Conservation (phyloP, 2,113 vertebrate genomes). For the Donacobius atricapilla region DNA sequence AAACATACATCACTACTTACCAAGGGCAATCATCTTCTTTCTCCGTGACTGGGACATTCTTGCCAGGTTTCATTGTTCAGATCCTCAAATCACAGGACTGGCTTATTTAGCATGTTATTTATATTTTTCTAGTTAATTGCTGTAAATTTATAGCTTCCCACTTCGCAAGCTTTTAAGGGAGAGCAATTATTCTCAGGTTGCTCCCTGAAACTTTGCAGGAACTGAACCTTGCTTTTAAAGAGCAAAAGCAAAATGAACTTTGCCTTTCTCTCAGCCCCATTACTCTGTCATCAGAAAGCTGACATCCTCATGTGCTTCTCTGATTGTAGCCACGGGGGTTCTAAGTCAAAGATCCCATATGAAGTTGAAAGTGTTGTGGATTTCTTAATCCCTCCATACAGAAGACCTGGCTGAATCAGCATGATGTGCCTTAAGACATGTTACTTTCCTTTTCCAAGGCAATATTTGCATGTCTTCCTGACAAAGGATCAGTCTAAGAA, state of each 20-base stretch:
- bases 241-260: constrained; percentile 1
- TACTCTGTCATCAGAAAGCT: not conserved
- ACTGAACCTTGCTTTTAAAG: not conserved
- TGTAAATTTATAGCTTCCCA: not conserved
- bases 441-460: constrained; percentile 20
- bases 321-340: not conserved
- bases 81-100: not conserved
- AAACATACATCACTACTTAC: not conserved
- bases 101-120: not conserved
- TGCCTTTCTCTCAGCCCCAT: not conserved
- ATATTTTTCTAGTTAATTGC: not conserved
- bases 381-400: constrained; percentile 22
- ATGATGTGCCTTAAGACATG: constrained; percentile 21
- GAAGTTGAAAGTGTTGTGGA: not conserved
- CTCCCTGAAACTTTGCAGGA: not conserved
- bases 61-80: not conserved
- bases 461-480: constrained; percentile 49
- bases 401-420: constrained; percentile 21
- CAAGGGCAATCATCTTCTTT: not conserved
- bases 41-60: not conserved
- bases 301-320: not conserved
- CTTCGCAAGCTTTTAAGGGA: not conserved
- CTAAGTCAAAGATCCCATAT: not conserved
- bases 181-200: not conserved
- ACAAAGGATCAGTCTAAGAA: constrained; percentile 5